phyloP scores from a whole-genome alignment of 2,113 vertebrate genomes.

The Aegotheles bennettii region DNA sequence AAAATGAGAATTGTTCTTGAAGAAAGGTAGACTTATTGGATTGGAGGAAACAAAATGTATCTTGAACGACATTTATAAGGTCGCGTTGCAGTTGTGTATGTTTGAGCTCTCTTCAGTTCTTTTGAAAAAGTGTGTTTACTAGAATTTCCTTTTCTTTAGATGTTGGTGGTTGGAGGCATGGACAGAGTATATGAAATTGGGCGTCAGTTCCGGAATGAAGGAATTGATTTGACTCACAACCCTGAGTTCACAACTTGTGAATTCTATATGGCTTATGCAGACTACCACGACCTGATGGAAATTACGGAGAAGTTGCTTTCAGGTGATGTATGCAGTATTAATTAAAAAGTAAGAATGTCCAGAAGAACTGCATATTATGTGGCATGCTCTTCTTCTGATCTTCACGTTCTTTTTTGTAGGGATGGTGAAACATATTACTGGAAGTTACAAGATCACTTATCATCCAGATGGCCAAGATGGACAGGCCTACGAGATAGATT shows the following conservation, averaged over 20 bases:
- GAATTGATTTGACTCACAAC: slow-evolving; percentile 97
- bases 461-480: slow-evolving; percentile 94
- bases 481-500: slow-evolving; percentile 86
- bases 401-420: slow-evolving; percentile 71
- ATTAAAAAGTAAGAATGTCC: not conserved
- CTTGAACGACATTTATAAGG: not conserved
- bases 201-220: slow-evolving; percentile 97
- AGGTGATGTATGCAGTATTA: slow-evolving; percentile 69
- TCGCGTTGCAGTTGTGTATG: not conserved
- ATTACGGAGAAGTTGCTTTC: slow-evolving; percentile 94
- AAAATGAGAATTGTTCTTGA: not conserved
- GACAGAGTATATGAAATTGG: slow-evolving; percentile 97
- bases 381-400: not conserved
- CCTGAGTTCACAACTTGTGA: slow-evolving; percentile 99
- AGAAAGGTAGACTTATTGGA: not conserved
- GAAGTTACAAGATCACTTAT: slow-evolving; percentile 87
- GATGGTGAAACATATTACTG: slow-evolving; percentile 93
- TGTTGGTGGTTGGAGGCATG: slow-evolving; percentile 95
- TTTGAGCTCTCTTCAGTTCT: not conserved
- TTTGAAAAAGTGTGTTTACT: not conserved
- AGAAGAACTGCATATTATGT: not conserved
- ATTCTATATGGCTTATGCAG: slow-evolving; percentile 99
- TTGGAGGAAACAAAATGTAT: not conserved
- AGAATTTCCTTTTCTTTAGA: slow-evolving; percentile 71
- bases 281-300: slow-evolving; percentile 95